Evolutionary conservation across 2,888 invertebrate genomes (phyloP).

Genomic region (Trissonchulus latispiculum): DNA sequence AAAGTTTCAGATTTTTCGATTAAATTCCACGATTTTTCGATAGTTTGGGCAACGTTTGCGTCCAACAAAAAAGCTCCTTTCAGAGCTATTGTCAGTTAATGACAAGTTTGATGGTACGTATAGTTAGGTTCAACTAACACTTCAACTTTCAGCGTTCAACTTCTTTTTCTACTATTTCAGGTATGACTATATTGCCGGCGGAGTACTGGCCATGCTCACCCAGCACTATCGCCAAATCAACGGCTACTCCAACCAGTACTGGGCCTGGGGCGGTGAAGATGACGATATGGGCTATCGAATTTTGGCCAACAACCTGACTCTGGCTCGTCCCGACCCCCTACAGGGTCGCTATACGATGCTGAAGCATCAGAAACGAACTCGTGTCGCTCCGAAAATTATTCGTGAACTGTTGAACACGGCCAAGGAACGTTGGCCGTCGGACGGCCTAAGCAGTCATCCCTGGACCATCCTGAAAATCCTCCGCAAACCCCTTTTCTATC

Average conservation of each 20-base stretch:
- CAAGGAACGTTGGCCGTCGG: slow-evolving; percentile 28
- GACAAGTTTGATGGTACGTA: no score
- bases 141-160: no score
- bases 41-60: no score
- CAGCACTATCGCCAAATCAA: slow-evolving; percentile 47
- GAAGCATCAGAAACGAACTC: slow-evolving; percentile 47
- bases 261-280: slow-evolving; percentile 47
- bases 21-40: no score
- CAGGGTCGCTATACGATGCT: slow-evolving; percentile 53
- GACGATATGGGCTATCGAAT: slow-evolving; percentile 33
- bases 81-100: no score
- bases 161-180: no score
- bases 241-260: slow-evolving; percentile 50
- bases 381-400: slow-evolving; percentile 32
- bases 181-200: slow-evolving; percentile 49
- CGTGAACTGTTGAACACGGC: slow-evolving; percentile 28
- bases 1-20: no score
- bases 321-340: slow-evolving; percentile 15
- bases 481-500: slow-evolving; percentile 37
- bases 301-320: not conserved
- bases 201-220: slow-evolving; percentile 46
- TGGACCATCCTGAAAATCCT: slow-evolving; percentile 38
- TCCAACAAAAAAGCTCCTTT: no score
- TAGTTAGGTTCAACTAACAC: no score
- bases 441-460: slow-evolving; percentile 33